These are phyloP conservation scores for Lophius piscatorius DNA, from an alignment of 2,113 vertebrate genomes.

Conservation along the genomic window DNA sequence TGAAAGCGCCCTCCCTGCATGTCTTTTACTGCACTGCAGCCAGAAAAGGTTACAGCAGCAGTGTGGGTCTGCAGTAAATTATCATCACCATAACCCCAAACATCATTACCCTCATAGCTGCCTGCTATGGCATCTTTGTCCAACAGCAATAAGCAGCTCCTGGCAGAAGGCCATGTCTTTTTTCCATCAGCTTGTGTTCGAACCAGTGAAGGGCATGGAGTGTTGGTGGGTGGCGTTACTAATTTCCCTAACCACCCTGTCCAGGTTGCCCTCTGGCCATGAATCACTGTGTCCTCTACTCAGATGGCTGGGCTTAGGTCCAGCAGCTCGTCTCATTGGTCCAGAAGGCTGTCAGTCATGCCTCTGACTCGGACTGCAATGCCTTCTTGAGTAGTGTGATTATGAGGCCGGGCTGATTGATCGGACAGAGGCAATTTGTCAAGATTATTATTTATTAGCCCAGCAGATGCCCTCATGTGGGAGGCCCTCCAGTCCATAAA, in stretches of 20 bases:
- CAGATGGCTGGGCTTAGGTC: constrained; percentile 60
- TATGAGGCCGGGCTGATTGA: constrained; percentile 63
- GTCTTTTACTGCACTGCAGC: constrained; percentile 26
- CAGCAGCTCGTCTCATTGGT: constrained; percentile 59
- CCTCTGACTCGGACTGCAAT: constrained; percentile 64
- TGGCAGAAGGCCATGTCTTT: constrained; percentile 33
- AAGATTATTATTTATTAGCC: constrained; percentile 82
- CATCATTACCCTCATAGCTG: constrained; percentile 16
- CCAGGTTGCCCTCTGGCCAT: constrained; percentile 72
- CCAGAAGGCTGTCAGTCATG: constrained; percentile 71
- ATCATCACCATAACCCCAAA: constrained; percentile 45
- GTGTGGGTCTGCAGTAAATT: constrained; percentile 38
- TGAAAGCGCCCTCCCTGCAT: too few relatives aligned
- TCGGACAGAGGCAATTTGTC: constrained; percentile 80
- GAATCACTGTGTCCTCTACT: constrained; percentile 71
- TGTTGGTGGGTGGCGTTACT: constrained; percentile 52
- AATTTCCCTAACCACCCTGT: constrained; percentile 64
- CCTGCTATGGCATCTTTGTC: constrained; percentile 33
- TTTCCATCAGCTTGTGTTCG: constrained; percentile 30
- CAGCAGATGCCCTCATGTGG: constrained; percentile 79
- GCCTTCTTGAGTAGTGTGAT: constrained; percentile 71
- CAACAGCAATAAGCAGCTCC: constrained; percentile 13
- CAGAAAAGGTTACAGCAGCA: constrained; percentile 35
- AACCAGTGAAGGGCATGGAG: constrained; percentile 51
- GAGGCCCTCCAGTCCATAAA: constrained; percentile 53